phyloP scores from a whole-genome alignment of 2,797 vertebrate genomes.

The Neomorphus geoffroyi region DNA sequence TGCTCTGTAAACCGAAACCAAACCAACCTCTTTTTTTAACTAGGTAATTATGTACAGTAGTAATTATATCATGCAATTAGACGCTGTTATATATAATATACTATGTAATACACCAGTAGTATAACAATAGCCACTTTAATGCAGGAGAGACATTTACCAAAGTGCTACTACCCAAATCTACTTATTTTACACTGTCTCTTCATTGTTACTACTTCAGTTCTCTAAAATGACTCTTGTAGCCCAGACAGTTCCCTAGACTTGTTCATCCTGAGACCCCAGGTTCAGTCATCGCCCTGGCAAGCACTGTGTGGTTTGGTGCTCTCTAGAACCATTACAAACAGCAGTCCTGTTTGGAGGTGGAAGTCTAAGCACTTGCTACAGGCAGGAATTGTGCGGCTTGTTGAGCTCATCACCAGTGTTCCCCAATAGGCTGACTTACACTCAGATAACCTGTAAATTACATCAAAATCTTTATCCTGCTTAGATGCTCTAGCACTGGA shows the following conservation, averaged over 20 bases:
- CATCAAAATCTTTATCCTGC: neutral
- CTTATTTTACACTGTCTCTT: neutral
- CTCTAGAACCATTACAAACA: neutral
- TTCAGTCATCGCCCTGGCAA: neutral
- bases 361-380: neutral
- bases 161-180: neutral
- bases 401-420: neutral
- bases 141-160: neutral
- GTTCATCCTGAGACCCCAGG: neutral
- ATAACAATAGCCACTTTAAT: neutral
- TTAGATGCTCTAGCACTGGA: neutral
- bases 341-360: accelerated
- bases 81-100: neutral
- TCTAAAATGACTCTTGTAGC: neutral
- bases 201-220: neutral
- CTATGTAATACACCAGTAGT: neutral
- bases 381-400: neutral
- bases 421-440: neutral
- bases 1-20: neutral
- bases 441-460: neutral
- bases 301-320: accelerated
- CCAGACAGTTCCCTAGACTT: neutral
- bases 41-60: neutral
- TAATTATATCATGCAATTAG: slow-evolving; percentile 6
- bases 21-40: neutral